Evolutionary conservation across 1,140 invertebrate species (phyloP), one percentile per base, ranked within the genome.

Genomic region (Chrysoperla carnea): DNA sequence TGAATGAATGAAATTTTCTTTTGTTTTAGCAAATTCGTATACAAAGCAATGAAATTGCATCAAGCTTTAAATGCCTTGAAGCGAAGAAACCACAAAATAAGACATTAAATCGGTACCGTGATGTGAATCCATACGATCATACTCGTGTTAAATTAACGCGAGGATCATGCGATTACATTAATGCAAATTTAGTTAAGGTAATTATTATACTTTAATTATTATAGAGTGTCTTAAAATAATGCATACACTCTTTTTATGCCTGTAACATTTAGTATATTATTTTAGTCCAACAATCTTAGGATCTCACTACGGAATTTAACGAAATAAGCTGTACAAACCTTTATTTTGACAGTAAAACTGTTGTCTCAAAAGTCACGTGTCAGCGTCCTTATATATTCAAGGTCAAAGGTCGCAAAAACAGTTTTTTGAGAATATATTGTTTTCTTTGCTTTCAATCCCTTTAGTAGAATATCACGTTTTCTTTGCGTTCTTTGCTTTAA

Each of bases 91-190:
- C 75, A 37, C 70, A 81, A 55, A 93, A 92, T 57, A 81, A 77
- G 59, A 68, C 64, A 45, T 62, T 90, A 48, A 94, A 94, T 66
- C 72, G 93, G 49, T 97, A 96, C 58, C 69, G 88, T 59, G 92
- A 97, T 78, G 92, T 97, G 1, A 86, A 81, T 55, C 92, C 93
- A 27, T 97, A 84, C 59, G 88, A 97, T 66, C 89, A 95, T 60
- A 87, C 81, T 57, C 72, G 92, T 48, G 81, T 97, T 42, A 66
- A 84, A 39, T 65, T 97, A 4, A 64, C 74, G 47, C 72, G 75
- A 54, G 78, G 78, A 44, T 62, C 73, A 31, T 75, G 70, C 40
- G 81, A 89, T 62, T 98, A 97, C 55, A 95, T 98, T 50, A 97
- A 97, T 71, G 90, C 90, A 29, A 94, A 89, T 65, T 63, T 86